Base-by-base conservation (phyloP, 2,797 vertebrate species). In the Lemur catta region DNA sequence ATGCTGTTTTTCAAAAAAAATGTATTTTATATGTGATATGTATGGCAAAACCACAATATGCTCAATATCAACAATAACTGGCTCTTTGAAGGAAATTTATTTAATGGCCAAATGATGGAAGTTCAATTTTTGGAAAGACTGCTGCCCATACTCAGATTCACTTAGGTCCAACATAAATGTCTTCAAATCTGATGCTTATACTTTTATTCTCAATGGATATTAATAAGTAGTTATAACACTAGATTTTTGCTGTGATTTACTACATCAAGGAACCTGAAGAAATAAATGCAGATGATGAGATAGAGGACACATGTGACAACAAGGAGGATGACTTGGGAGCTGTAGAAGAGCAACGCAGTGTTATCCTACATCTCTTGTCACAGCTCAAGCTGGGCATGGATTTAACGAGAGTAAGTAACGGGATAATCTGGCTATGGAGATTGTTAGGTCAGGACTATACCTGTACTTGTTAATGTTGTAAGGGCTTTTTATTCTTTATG, bases 311-410 rank as follows among this genome's bases (percentile, higher is more conserved):
- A 14, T 98, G 98, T 97, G 98, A 99, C 1, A 98, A 99, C 96
- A 98, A 99, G 95, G 99, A 99, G 98, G 99, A 99, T 94, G 99
- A 99, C 88, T 98, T 99, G 97, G 99, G 99, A 15, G 99, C 99
- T 0, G 99, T 99, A 95, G 99, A 99, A 98, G 99, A 99, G 95
- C 99, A 99, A 79, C 99, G 99, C 92, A 99, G 99, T 13, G 99
- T 99, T 97, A 99, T 99, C 98, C 98, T 99, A 91, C 99, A 99
- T 98, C 99, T 99, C 95, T 98, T 99, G 96, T 99, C 99, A 43
- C 99, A 99, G 98, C 99, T 99, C 92, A 99, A 99, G 98, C 99
- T 99, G 84, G 99, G 99, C 98, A 99, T 99, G 99, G 99, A 99
- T 98, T 99, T 99, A 98, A 99, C 99, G 0, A 98, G 99, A 98